Evolutionary conservation across 1,140 invertebrate genomes (phyloP), one percentile per base, ranked within the genome.

Genomic region (Linepithema humile): DNA sequence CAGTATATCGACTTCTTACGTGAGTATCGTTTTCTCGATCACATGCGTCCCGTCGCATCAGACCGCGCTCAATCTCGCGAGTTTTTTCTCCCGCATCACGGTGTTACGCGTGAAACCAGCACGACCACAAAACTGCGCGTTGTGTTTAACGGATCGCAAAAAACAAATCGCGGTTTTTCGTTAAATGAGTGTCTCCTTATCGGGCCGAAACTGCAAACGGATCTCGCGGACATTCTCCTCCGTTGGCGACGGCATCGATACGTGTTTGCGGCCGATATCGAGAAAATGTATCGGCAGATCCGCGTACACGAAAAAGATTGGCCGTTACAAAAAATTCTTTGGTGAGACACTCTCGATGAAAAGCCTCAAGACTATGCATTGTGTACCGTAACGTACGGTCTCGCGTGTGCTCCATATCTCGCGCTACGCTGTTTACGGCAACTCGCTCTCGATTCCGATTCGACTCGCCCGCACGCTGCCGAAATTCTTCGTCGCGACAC

Each of bases 311-410:
- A 5, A 6, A 5, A 60, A 1, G 57, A 60, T n/a, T 60, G 57
- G 57, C 57, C 57, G 57, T 5, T 60, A 0, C 57, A 60, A 17
- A 60, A 60, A n/a, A 60, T 35, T n/a, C 15, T 60, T 3, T 60
- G 57, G 57, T 3, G 57, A 60, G 4, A 29, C 57, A 15, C 29
- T 0, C 15, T 3, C 0, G 2, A 9, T 17, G 55, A 59, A 15
- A 3, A 0, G 0, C 57, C 57, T 9, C 57, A n/a, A 15, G 57
- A 60, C 17, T 60, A 60, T 35, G 1, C 0, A 0, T 17, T 32
- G n/a, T n/a, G n/a, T n/a, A n/a, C 59, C 1, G 23, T 77, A 1
- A 77, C 59, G 2, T 77, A 77, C 7, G 75, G 75, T 23, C 64
- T 64, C 23, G 48, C 62, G 1, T 55, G 60, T 7, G 62, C 48